Evolutionary conservation across 2,113 vertebrate species (phyloP), one percentile per base, ranked within the genome.

Genomic region (Pygoscelis adeliae): DNA sequence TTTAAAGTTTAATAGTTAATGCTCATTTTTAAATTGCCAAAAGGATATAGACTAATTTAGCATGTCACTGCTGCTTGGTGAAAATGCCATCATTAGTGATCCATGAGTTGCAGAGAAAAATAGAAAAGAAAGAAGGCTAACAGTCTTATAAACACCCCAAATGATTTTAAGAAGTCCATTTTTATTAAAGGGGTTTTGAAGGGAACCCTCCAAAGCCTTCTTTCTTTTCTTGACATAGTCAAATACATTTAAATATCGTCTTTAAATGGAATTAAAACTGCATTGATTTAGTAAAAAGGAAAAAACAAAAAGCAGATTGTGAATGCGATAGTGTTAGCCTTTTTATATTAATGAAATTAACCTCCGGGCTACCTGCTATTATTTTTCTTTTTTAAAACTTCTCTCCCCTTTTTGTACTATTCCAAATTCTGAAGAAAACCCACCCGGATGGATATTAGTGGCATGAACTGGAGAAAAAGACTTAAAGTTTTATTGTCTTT

Each of bases 41-140:
- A 93, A 98, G 98, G 98, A 97, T 88, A 76, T 92, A 94, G 92
- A 95, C 96, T 97, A 97, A 98, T 98, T 97, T 97, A 94, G 96
- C 93, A 89, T 97, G 96, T 97, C 85, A 87, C 55, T 84, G 96
- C 77, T 97, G 90, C 97, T 98, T 97, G 97, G 90, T 86, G 97
- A 90, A 98, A 98, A 98, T 98, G 98, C 98, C 98, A 98, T 98
- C 97, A 97, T 98, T 98, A 98, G 95, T 97, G 98, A 98, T 96
- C 98, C 88, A 65, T 97, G 95, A 98, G 88, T 92, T 87, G 71
- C n/a, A 93, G 47, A 91, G 70, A 47, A 72, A 88, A 71, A 78
- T 22, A 61, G 69, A 70, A 90, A 84, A 91, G 69, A 76, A 88
- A 90, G 50, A 63, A 87, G 52, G 34, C 52, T 5, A 83, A 66